Evolutionary conservation across 1,140 invertebrate species (phyloP).

Genomic region (Yoshiicerus persimilis): DNA sequence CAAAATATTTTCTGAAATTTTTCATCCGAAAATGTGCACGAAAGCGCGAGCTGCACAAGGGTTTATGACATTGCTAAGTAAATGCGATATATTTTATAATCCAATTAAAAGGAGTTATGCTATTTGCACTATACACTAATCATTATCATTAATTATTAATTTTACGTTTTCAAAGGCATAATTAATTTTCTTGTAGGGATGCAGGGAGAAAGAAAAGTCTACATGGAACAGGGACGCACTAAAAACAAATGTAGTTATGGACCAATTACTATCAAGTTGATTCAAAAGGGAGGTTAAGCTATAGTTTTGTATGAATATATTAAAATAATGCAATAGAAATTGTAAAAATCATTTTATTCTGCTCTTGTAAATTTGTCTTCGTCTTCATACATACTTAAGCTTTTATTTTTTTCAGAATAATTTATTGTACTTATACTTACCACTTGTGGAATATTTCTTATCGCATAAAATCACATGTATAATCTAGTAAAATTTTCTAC

Average conservation of each 20-base stretch:
- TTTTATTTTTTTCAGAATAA: too few species aligned
- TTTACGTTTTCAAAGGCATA: too few species aligned
- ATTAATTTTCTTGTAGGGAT: background rate
- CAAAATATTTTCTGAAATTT: background rate
- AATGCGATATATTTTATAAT: background rate
- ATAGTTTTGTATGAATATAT: too few species aligned
- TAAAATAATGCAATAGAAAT: too few species aligned
- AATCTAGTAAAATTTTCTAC: too few species aligned
- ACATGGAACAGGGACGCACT: background rate
- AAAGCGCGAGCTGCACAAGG: background rate
- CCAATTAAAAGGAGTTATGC: background rate
- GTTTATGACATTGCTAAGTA: background rate
- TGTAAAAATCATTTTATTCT: too few species aligned
- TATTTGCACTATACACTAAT: background rate
- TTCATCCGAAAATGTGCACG: background rate
- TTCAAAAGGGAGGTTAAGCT: too few species aligned
- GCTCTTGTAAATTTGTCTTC: too few species aligned
- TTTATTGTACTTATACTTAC: too few species aligned
- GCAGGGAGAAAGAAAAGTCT: background rate
- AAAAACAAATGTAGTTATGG: background rate
- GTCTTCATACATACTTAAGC: too few species aligned
- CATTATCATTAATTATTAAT: background rate
- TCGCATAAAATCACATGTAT: too few species aligned
- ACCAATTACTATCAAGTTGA: background rate
- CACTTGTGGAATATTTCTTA: too few species aligned